Percentiles rank a stretch among this genome's conserved stretches.
Evolutionary conservation across 1,140 invertebrate genomes (phyloP).

Genomic region (Drosophila ambigua): DNA sequence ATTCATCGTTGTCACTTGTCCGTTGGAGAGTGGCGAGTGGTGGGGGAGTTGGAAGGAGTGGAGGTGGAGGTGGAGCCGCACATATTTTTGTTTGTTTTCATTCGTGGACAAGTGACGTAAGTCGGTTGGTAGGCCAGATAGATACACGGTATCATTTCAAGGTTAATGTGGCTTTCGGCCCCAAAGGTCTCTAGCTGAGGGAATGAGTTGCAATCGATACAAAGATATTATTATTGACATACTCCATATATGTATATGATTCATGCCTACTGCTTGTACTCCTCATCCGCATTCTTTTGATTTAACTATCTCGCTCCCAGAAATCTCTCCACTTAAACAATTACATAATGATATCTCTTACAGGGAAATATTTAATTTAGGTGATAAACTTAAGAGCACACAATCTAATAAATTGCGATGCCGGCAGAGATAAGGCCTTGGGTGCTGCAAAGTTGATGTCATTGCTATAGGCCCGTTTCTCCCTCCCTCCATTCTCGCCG

Average conservation of each 20-base stretch:
- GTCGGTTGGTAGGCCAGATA: constrained; percentile 17
- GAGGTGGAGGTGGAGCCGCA: constrained; percentile 17
- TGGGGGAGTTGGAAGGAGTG: no score
- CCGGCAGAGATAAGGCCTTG: constrained; percentile 44
- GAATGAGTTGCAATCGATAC: constrained; percentile 37
- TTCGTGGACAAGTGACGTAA: constrained; percentile 62
- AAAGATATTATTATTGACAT: constrained; percentile 4
- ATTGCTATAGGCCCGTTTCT: constrained; percentile 17
- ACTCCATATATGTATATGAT: neutral
- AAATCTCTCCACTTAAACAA: constrained; percentile 16
- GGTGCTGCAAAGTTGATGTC: constrained; percentile 46
- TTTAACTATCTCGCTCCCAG: constrained; percentile 6
- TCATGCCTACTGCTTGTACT: neutral
- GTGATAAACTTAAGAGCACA: constrained; percentile 49
- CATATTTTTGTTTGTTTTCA: constrained; percentile 16
- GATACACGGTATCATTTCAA: constrained; percentile 41
- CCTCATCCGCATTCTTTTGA: constrained; percentile 1
- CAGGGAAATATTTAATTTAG: constrained; percentile 51
- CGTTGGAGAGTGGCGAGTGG: neutral
- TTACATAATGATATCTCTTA: constrained; percentile 27
- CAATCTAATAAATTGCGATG: constrained; percentile 67
- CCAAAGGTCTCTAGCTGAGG: neutral
- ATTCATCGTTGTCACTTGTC: constrained; percentile 56
- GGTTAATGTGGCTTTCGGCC: constrained; percentile 42
- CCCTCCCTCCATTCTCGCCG: neutral